Percentiles rank a stretch among this genome's conserved stretches.
Evolutionary conservation across 2,797 vertebrate genomes (phyloP).

Genomic region (Alcedo atthis): DNA sequence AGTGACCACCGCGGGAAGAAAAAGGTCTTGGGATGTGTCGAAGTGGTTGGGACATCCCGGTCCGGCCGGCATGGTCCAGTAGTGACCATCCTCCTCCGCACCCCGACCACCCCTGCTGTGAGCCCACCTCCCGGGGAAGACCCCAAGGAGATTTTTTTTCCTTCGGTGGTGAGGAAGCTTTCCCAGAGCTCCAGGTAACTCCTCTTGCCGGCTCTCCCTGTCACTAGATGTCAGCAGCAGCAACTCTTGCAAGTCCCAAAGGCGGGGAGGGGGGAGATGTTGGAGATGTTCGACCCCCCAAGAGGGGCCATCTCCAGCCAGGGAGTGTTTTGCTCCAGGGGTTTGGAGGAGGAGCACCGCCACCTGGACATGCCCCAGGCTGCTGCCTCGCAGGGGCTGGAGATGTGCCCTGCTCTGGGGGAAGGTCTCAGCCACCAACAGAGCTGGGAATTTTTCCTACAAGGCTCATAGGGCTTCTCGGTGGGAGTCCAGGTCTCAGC

Average conservation of each 20-base stretch:
- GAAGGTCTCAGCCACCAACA: neutral
- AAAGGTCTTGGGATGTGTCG: neutral
- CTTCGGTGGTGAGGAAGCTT: neutral
- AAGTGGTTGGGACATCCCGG: neutral
- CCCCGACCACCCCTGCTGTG: neutral
- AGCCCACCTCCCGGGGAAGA: neutral
- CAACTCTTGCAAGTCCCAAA: slow-evolving; percentile 2
- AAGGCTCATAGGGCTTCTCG: neutral
- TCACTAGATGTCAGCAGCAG: slow-evolving; percentile 64
- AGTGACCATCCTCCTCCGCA: neutral
- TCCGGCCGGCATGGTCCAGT: neutral
- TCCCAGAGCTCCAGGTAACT: neutral
- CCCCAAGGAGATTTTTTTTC: neutral
- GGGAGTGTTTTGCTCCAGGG: neutral
- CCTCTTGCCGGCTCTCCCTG: neutral
- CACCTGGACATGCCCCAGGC: neutral
- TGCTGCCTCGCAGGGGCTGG: neutral
- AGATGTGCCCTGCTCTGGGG: neutral
- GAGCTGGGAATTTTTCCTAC: neutral
- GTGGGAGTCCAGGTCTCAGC: neutral
- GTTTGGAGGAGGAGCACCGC: neutral
- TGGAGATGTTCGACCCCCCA: neutral
- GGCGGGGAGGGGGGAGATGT: rapidly evolving
- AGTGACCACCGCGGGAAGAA: neutral
- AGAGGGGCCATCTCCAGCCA: neutral